Evolutionary conservation across 2,888 invertebrate genomes (phyloP).

Genomic region (Rosalia funebris): DNA sequence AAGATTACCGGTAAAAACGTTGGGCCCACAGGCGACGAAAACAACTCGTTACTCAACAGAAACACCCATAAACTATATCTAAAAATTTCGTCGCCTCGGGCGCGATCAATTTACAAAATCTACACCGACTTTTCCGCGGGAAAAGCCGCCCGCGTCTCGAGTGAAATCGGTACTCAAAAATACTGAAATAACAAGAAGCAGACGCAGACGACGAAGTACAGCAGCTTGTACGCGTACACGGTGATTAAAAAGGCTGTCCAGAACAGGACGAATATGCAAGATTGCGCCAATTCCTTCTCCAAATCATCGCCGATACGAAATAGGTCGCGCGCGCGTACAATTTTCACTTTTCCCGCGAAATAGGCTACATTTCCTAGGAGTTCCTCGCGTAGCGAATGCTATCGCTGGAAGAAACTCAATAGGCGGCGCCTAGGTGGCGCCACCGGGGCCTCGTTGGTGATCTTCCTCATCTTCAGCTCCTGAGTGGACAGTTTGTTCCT

Average conservation of each 20-base stretch:
- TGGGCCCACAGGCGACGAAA: slow-evolving; percentile 4
- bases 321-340: not conserved
- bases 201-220: slow-evolving; percentile 13
- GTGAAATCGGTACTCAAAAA: slow-evolving; percentile 1
- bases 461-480: slow-evolving; percentile 65
- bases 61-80: not conserved
- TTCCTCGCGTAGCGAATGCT: slow-evolving; percentile 44
- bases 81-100: not conserved
- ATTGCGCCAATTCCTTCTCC: not conserved
- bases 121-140: not conserved
- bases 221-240: slow-evolving; percentile 6
- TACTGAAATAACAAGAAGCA: slow-evolving; percentile 8
- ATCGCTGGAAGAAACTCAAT: slow-evolving; percentile 68
- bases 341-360: not conserved
- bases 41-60: slow-evolving; percentile 1
- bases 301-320: not conserved
- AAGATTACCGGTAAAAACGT: slow-evolving; percentile 14
- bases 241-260: slow-evolving; percentile 14
- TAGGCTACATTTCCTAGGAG: slow-evolving; percentile 7
- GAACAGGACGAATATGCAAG: slow-evolving; percentile 8
- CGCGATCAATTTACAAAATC: slow-evolving; percentile 16
- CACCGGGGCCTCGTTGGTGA: slow-evolving; percentile 61
- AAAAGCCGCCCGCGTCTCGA: too few relatives aligned
- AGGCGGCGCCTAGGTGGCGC: slow-evolving; percentile 62
- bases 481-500: slow-evolving; percentile 81